Evolutionary conservation across 1,140 invertebrate species (phyloP).

Genomic region (Caenorhabditis inopinata): DNA sequence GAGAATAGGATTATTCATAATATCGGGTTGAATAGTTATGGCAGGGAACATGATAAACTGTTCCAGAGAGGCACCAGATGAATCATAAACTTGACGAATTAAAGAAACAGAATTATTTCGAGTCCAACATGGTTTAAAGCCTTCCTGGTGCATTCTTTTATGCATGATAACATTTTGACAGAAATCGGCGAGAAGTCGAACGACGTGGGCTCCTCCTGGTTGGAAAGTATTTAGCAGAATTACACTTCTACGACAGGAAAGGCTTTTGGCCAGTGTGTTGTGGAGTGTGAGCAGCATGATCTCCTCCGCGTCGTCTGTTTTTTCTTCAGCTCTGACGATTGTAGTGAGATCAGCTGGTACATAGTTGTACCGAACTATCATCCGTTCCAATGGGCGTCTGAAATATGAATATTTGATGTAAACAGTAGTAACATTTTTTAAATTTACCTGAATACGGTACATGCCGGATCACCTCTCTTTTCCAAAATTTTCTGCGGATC

Average conservation of each 20-base stretch:
- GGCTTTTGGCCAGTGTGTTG: constrained; percentile 26
- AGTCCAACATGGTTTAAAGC: background rate
- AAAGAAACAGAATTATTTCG: constrained; percentile 1
- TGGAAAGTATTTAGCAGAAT: constrained; percentile 1
- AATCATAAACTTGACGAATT: constrained; percentile 1
- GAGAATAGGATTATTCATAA: background rate
- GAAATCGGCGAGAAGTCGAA: constrained; percentile 7
- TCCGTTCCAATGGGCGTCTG: constrained; percentile 43
- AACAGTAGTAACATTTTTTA: no score
- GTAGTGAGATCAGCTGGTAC: background rate
- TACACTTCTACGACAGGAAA: constrained; percentile 14
- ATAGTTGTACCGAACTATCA: constrained; percentile 31
- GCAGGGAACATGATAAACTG: constrained; percentile 41
- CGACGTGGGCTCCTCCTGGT: background rate
- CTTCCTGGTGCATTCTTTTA: constrained; percentile 11
- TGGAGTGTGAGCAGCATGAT: constrained; percentile 27
- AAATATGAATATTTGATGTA: background rate
- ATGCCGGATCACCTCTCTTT: background rate
- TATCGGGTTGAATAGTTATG: background rate
- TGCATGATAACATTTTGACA: background rate
- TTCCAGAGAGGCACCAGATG: constrained; percentile 5
- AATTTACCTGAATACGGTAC: constrained; percentile 9
- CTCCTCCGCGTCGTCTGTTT: constrained; percentile 12
- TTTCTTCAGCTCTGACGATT: constrained; percentile 22
- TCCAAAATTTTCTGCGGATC: background rate